These are phyloP conservation scores for Brenthis hecate DNA, from an alignment of 2,888 invertebrate genomes.

Conservation along the genomic window DNA sequence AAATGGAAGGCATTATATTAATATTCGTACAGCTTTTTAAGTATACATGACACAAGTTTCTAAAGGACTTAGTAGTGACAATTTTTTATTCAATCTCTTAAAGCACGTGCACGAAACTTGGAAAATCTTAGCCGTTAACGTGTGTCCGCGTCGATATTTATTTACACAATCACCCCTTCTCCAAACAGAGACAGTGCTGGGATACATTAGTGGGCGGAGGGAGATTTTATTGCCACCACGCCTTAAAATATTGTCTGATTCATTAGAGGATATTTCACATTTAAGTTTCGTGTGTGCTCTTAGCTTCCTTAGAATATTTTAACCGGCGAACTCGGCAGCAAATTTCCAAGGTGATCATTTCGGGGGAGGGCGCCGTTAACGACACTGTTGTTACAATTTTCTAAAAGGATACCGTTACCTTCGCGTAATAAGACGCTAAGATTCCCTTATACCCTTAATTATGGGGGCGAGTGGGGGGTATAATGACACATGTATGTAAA, in stretches of 20 bases:
- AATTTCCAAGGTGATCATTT: constrained; percentile 71
- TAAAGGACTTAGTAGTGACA: too few relatives aligned
- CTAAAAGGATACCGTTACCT: constrained; percentile 81
- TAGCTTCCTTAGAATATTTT: constrained; percentile 62
- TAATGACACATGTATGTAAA: constrained; percentile 83
- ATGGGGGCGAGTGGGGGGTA: constrained; percentile 61
- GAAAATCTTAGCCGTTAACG: constrained; percentile 44
- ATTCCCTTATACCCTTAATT: constrained; percentile 82
- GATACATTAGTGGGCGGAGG: constrained; percentile 76
- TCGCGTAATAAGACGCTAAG: constrained; percentile 82
- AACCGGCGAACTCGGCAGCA: constrained; percentile 62
- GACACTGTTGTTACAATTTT: constrained; percentile 79
- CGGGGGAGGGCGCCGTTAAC: constrained; percentile 59
- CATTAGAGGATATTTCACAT: constrained; percentile 82
- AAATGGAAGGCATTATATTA: too few relatives aligned
- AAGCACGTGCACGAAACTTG: too few relatives aligned
- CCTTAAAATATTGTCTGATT: constrained; percentile 83
- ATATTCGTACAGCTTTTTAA: too few relatives aligned
- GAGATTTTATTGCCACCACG: constrained; percentile 78
- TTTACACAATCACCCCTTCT: constrained; percentile 71
- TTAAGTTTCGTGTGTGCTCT: constrained; percentile 77
- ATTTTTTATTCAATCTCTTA: too few relatives aligned
- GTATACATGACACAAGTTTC: too few relatives aligned
- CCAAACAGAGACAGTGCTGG: constrained; percentile 74
- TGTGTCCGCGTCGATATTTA: constrained; percentile 74